phyloP scores from a whole-genome alignment of 2,888 invertebrate genomes.

The Dynastes maya region DNA sequence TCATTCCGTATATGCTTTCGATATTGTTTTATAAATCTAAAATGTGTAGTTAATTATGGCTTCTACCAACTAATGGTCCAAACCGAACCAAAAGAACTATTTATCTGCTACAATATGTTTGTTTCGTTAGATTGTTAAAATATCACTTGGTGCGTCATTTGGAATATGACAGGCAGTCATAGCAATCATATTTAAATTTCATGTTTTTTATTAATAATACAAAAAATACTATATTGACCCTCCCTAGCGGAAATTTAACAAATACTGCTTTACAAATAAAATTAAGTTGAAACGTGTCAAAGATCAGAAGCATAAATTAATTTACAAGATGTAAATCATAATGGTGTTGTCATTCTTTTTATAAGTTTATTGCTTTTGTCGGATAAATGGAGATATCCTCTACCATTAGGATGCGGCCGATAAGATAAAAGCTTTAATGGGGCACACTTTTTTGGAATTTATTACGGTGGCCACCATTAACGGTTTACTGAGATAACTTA shows the following conservation, averaged over 20 bases:
- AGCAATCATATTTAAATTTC: not conserved
- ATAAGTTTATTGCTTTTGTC: conserved; percentile 17
- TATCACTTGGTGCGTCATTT: no score
- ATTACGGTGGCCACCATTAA: conserved; percentile 22
- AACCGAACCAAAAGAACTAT: no score
- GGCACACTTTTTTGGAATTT: conserved; percentile 13
- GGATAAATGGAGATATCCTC: conserved; percentile 24
- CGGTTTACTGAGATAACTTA: conserved; percentile 13
- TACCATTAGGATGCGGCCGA: conserved; percentile 9
- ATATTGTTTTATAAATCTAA: no score
- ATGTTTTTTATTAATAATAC: no score
- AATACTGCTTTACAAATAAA: conserved; percentile 4
- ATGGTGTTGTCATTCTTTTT: conserved; percentile 8
- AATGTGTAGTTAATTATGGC: no score
- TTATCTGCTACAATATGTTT: no score
- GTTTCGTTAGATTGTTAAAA: no score
- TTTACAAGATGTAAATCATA: conserved; percentile 30
- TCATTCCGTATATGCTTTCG: no score
- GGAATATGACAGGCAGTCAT: no score
- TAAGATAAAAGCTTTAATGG: conserved; percentile 31
- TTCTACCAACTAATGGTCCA: no score
- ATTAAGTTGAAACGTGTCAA: conserved; percentile 20
- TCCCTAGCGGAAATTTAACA: conserved; percentile 19
- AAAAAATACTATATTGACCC: not conserved
- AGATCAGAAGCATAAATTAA: conserved; percentile 32